Evolutionary conservation across 2,888 invertebrate species (phyloP), one percentile per base, ranked within the genome.

Genomic region (Onthophagus sagittarius): DNA sequence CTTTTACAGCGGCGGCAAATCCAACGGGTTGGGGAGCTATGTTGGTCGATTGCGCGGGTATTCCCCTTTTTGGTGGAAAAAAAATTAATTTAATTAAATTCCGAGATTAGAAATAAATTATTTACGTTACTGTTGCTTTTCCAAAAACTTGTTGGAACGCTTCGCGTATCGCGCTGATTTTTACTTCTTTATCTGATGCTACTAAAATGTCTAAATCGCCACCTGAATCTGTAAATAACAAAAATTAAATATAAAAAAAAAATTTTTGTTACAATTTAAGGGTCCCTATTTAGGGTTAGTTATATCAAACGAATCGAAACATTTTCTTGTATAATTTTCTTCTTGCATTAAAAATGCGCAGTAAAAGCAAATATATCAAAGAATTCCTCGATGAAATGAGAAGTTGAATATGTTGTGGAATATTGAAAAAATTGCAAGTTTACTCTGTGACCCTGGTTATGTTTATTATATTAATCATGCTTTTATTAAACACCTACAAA

Each of bases 121-220:
- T 89, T 89, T 86, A 92, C 93, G 89, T 87, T 23, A 95, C 91
- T 77, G 92, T 93, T 0, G 93, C 94, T 84, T 92, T 92, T 2
- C 94, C 94, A 85, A 95, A 94, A 0, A 93, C 89, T 62, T 87
- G 85, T 82, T 94, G 94, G 81, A 95, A 94, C 63, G 94, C 94
- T 83, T 95, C 94, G 81, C 94, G 87, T 11, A 95, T 85, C 1
- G 94, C 90, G 78, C 90, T 90, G 33, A 95, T 87, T 86, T 94
- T 93, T 2, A 89, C 88, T 80, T 94, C 94, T 82, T 93, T 92
- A 74, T 91, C 90, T 0, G 94, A 93, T 3, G 94, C 92, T 1
- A 95, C 93, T 15, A 93, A 86, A 6, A 95, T 84, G 80, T 92
- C 89, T 31, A 93, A 84, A 81, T 93, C 93, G 11, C 94, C 94